These are phyloP conservation scores for Orchestes rusci DNA, from an alignment of 2,888 invertebrate species.

Conservation along the genomic window DNA sequence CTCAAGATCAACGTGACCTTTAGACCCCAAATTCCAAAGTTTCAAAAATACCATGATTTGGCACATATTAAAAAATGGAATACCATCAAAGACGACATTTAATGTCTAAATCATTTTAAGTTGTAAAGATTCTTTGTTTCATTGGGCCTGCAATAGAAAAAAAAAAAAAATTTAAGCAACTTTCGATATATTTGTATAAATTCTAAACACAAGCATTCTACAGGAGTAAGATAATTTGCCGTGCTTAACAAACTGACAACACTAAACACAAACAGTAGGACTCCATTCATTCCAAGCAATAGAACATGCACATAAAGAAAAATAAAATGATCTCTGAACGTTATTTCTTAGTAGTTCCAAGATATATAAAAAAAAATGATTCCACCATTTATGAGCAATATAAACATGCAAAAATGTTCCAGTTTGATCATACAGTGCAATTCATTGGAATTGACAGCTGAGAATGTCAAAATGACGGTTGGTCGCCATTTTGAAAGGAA, in stretches of 20 bases:
- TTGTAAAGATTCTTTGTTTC: constrained; percentile 30
- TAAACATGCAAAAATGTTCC: no score
- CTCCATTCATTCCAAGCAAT: constrained; percentile 16
- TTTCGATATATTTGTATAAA: constrained; percentile 11
- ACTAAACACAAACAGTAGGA: constrained; percentile 7
- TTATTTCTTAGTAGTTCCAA: no score
- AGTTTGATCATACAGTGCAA: no score
- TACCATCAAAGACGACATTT: constrained; percentile 10
- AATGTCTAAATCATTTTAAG: constrained; percentile 9
- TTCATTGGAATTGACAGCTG: no score
- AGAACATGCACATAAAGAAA: constrained; percentile 1
- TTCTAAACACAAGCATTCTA: constrained; percentile 26
- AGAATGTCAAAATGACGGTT: no score
- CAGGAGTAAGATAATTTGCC: constrained; percentile 14
- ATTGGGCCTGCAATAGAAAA: constrained; percentile 44
- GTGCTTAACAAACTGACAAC: constrained; percentile 13
- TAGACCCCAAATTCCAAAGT: constrained; percentile 26
- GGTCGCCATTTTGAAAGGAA: no score
- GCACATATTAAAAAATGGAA: constrained; percentile 35
- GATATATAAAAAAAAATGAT: no score
- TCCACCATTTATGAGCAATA: no score
- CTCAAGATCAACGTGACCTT: constrained; percentile 18
- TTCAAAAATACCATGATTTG: constrained; percentile 35
- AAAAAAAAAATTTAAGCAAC: constrained; percentile 33
- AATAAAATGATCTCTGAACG: not conserved